These are phyloP conservation scores for Drosophila novamexicana DNA, from an alignment of 1,140 invertebrate genomes.

Conservation along the genomic window DNA sequence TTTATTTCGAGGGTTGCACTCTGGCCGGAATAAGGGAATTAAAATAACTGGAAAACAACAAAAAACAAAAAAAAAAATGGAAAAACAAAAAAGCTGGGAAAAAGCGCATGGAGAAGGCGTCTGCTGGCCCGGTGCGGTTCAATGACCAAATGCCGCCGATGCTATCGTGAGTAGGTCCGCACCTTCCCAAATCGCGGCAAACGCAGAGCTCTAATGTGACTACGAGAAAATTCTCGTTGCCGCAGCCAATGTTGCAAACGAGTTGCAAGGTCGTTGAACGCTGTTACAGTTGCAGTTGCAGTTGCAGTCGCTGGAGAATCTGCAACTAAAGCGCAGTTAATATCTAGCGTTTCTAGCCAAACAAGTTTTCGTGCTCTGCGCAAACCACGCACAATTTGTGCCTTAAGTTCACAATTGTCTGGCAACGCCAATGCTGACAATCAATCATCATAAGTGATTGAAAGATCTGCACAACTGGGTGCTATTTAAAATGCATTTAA, in stretches of 20 bases:
- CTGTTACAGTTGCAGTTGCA: conserved; percentile 13
- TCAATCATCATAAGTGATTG: conserved; percentile 3
- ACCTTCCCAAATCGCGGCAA: conserved; percentile 19
- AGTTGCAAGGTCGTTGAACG: conserved; percentile 81
- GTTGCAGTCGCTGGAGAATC: conserved; percentile 1
- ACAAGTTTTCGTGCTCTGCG: conserved; percentile 10
- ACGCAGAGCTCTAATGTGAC: conserved; percentile 18
- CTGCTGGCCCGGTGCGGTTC: conserved; percentile 22
- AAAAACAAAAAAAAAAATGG: conserved; percentile 11
- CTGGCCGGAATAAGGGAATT: conserved; percentile 37
- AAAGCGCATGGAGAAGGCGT: conserved; percentile 20
- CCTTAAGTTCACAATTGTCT: conserved; percentile 2
- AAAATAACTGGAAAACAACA: conserved; percentile 28
- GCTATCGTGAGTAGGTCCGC: conserved; percentile 25
- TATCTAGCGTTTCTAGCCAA: conserved; percentile 7
- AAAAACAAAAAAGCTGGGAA: neutral
- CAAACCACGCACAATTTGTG: conserved; percentile 5
- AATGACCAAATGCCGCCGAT: conserved; percentile 44
- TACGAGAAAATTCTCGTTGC: conserved; percentile 30
- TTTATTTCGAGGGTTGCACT: conserved; percentile 43
- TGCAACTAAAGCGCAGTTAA: conserved; percentile 9
- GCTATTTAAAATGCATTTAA: too few species aligned
- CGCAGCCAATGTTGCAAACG: conserved; percentile 48
- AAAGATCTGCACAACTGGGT: neutral
- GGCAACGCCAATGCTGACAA: conserved; percentile 4